phyloP scores from a whole-genome alignment of 2,797 vertebrate genomes.

The Poeciliopsis presidionis region DNA sequence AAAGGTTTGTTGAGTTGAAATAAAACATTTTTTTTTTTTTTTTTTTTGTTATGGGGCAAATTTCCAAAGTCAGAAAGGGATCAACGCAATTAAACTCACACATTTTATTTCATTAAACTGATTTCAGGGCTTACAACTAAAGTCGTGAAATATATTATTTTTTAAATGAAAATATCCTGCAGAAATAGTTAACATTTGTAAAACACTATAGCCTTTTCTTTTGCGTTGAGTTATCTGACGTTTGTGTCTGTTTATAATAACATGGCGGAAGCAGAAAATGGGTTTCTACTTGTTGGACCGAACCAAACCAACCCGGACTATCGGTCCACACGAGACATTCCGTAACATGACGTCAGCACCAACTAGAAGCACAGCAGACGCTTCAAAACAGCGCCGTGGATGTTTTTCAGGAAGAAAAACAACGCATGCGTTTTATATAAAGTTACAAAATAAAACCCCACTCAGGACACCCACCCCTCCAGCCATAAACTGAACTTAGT shows the following conservation, averaged over 20 bases:
- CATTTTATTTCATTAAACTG: not conserved
- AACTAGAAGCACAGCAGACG: not conserved
- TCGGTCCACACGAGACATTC: accelerated
- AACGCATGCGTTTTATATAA: not conserved
- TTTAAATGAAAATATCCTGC: not conserved
- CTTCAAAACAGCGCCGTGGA: accelerated
- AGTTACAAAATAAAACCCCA: not conserved
- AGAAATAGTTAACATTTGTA: not conserved
- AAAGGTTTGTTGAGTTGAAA: not conserved
- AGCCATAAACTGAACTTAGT: not conserved
- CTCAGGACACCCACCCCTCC: not conserved
- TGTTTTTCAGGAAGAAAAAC: not conserved
- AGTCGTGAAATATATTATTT: not conserved
- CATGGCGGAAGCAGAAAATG: not conserved
- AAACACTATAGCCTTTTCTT: not conserved
- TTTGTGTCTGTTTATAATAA: slow-evolving; percentile 10
- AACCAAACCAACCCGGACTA: slow-evolving; percentile 40
- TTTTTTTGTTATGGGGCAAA: not conserved
- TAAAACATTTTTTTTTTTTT: not conserved
- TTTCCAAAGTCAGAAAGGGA: not conserved
- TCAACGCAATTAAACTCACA: not conserved
- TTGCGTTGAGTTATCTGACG: not conserved
- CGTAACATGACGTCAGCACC: not conserved
- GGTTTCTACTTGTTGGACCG: slow-evolving; percentile 5
- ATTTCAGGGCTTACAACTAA: not conserved